These are phyloP conservation scores for Polyploca ridens DNA, from an alignment of 2,888 invertebrate genomes.

Conservation along the genomic window DNA sequence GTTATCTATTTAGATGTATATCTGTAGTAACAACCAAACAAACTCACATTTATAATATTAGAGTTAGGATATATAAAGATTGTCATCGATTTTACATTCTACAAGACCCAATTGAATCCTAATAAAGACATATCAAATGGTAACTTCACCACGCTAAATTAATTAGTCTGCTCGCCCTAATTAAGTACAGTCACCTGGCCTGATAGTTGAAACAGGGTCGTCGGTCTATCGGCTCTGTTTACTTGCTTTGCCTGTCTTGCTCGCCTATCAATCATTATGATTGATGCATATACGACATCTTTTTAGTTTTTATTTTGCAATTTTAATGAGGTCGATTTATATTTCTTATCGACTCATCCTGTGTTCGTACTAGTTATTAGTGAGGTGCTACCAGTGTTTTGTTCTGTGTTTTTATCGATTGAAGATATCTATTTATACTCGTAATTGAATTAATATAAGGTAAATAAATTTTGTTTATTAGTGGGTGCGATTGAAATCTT, in stretches of 20 bases:
- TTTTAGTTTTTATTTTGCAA: slow-evolving; percentile 57
- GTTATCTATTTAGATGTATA: no score
- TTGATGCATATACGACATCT: slow-evolving; percentile 58
- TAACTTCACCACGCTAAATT: slow-evolving; percentile 45
- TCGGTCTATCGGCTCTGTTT: slow-evolving; percentile 32
- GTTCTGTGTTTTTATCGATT: neutral
- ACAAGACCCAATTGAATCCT: slow-evolving; percentile 11
- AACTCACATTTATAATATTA: no score
- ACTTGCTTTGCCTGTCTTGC: slow-evolving; percentile 12
- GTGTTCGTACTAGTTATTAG: slow-evolving; percentile 22
- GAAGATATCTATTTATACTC: neutral
- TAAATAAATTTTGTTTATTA: neutral
- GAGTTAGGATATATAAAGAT: no score
- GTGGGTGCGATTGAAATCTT: neutral
- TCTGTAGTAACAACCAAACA: no score
- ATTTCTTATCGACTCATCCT: slow-evolving; percentile 38
- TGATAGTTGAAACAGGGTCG: slow-evolving; percentile 58
- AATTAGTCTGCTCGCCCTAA: slow-evolving; percentile 47
- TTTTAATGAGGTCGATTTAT: slow-evolving; percentile 38
- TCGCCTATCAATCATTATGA: slow-evolving; percentile 67
- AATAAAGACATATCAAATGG: slow-evolving; percentile 23
- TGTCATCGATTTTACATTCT: neutral
- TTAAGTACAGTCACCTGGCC: slow-evolving; percentile 56
- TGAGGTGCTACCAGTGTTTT: slow-evolving; percentile 14
- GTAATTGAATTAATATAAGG: neutral